Base-by-base conservation (phyloP, 1,140 invertebrate genomes). In the Drosophila azteca region DNA sequence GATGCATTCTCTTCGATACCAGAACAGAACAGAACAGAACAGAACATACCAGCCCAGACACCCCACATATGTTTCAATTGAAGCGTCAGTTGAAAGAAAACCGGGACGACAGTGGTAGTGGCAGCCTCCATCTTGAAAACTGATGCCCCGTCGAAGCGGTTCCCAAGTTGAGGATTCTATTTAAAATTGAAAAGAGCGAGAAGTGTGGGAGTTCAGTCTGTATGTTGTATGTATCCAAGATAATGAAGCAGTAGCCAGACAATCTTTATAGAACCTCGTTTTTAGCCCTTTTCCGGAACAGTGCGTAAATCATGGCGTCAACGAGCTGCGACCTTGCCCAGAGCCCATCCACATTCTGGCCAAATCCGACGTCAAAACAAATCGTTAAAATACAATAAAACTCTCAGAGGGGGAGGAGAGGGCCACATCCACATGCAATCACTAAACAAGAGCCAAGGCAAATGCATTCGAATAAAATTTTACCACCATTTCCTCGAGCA, bases 371-470 rank as follows among this genome's bases (percentile, higher is more conserved):
- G 84, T 83, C 85, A 90, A 81, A 91, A 91, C 90, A 91, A 91
- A 91, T 91, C 90, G 90, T 91, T 91, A 91, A 91, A 90, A 84
- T 69, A 69, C 67, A 53, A 88, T 90, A 89, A 91, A 90, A 90
- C 69, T 79, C 85, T 78, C 65, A 70, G 68, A 62, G 31, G 8
- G 9, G 29, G 11, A 39, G 35, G 9, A 13, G 35, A 11, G 13
- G 35, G 39, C 46, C 26, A 53, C 48, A 64, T 57, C 60, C 82
- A 88, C 83, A 88, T 83, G 83, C 79, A 83, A 76, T 61, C 62
- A 52, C 62, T 51, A 72, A 57, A 54, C 58, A 49, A 51, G 46
- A 22, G 65, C 43, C 50, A 58, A 78, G 54, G 70, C 79, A 90
- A 74, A 89, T 85, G 84, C 85, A 90, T 80, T 89, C 66, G 46